A percentile compares a stretch with the other conserved stretches of the same genome.
phyloP scores from a whole-genome alignment of 2,888 invertebrate species.

The Eupithecia pulchellata region DNA sequence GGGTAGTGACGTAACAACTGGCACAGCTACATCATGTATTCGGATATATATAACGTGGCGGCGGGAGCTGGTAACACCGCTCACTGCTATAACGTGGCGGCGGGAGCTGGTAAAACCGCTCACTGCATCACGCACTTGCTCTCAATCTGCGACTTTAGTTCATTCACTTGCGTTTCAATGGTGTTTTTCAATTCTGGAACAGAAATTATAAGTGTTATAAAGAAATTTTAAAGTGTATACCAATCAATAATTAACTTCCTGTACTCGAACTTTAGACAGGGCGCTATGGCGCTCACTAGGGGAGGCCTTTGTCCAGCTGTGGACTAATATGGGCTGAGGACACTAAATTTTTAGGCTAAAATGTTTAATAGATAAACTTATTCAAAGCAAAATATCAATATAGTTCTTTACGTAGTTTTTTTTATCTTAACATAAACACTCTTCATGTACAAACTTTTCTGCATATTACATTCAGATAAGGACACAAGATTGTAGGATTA shows the following conservation, averaged over 20 bases:
- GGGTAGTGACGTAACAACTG: slow-evolving; percentile 72
- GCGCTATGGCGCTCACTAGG: no score
- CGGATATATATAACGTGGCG: slow-evolving; percentile 55
- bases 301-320: no score
- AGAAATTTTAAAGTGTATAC: neutral
- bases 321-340: no score
- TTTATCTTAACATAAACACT: no score
- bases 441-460: no score
- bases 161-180: slow-evolving; percentile 98
- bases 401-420: neutral
- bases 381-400: neutral
- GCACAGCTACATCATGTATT: slow-evolving; percentile 84
- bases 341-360: neutral
- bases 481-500: no score
- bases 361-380: neutral
- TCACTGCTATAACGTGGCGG: slow-evolving; percentile 88
- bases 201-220: neutral
- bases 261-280: no score
- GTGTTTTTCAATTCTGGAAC: slow-evolving; percentile 98
- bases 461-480: no score
- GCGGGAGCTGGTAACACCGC: slow-evolving; percentile 43
- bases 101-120: slow-evolving; percentile 60
- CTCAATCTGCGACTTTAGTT: slow-evolving; percentile 98
- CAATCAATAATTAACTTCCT: neutral
- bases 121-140: slow-evolving; percentile 98